Conservation (phyloP, 2,113 vertebrate species). For the Neodon shergylaensis region DNA sequence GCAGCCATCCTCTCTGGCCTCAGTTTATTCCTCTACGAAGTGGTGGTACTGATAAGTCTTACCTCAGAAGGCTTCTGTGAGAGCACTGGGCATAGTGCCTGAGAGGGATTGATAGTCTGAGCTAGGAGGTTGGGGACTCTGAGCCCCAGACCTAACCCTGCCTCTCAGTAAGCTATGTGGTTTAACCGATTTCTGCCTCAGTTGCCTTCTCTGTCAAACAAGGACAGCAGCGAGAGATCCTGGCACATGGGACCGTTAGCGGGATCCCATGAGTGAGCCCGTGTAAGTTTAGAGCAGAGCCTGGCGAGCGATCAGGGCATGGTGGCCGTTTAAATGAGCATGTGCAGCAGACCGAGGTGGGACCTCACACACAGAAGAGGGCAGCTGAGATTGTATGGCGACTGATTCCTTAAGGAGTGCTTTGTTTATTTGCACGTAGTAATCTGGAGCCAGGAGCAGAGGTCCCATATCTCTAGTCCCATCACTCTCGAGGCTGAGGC, state of each 20-base stretch:
- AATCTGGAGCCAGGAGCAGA: background rate
- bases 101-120: background rate
- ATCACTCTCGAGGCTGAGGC: background rate
- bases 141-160: background rate
- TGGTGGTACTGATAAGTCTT: background rate
- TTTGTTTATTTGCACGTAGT: background rate
- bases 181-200: background rate
- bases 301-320: fast-evolving
- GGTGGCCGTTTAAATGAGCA: background rate
- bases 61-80: background rate
- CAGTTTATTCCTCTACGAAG: background rate
- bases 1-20: background rate
- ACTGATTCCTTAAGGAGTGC: background rate
- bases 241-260: fast-evolving
- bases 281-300: background rate
- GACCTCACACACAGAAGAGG: background rate
- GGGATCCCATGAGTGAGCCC: background rate
- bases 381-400: background rate
- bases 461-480: background rate
- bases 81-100: background rate
- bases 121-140: background rate
- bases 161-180: background rate
- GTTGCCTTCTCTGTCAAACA: background rate
- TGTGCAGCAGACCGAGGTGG: background rate
- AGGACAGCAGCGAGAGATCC: background rate